Evolutionary conservation across 2,113 vertebrate genomes (phyloP), one percentile per base, ranked within the genome.

Genomic region (Anseranas semipalmata): DNA sequence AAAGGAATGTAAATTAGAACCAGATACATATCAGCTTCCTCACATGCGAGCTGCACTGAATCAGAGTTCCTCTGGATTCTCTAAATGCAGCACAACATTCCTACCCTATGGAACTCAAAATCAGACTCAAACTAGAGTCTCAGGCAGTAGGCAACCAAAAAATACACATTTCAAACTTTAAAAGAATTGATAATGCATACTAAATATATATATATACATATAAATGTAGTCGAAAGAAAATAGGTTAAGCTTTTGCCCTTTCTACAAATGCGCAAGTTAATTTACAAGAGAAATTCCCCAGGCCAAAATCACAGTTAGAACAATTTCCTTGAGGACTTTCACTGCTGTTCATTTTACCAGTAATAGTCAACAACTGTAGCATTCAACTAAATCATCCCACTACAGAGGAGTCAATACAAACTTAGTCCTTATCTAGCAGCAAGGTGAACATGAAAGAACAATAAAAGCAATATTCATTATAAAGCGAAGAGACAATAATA

Each of bases 1-100:
- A 82, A 79, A 93, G 73, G 90, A 95, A 88, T 89, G 71, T 82
- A 96, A 94, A 97, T 94, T 78, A 95, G 86, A 93, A 94, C 48
- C 92, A 96, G 96, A 93, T 11, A 78, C 66, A 12, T 30, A 77
- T 70, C 90, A 76, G 76, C 76, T 94, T 83, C 92, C 80, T 86
- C 60, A 91, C 77, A 83, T 53, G 71, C 50, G 46, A 93, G 37
- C 6, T 72, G 88, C 46, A 59, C 45, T 74, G 60, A 52, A 75
- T 80, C 80, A 87, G 66, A 82, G 70, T 87, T 86, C 90, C 93
- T 85, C 73, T 60, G 80, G 28, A 43, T 81, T 72, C 72, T 35
- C 48, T 4, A n/a, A 68, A 76, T 53, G 35, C 83, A 87, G 60
- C 35, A 46, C 73, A 89, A 2, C 74, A 72, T 62, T 93, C 58